Percentiles rank a stretch among this genome's conserved stretches.
Conservation (phyloP, 2,797 vertebrate species). For the Channallabes apus region DNA sequence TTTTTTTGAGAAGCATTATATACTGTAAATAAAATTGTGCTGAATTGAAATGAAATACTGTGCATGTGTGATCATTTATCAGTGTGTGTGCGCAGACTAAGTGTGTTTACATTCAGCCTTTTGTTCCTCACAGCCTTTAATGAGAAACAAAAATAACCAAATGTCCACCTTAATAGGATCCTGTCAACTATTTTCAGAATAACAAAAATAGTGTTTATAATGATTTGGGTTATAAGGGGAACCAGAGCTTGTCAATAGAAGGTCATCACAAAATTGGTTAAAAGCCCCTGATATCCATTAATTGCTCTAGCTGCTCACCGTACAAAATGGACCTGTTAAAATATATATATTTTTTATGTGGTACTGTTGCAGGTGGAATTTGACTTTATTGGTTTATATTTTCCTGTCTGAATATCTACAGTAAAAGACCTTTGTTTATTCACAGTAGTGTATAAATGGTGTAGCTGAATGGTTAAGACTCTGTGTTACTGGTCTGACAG, state of each 20-base stretch:
- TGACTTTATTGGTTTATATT: not conserved
- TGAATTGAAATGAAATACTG: not conserved
- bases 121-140: not conserved
- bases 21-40: too few species aligned
- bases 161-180: not conserved
- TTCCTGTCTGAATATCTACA: not conserved
- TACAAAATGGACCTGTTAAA: not conserved
- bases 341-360: not conserved
- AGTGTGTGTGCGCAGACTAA: not conserved
- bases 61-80: conserved; percentile 3
- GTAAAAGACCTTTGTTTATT: not conserved
- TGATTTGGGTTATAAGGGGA: not conserved
- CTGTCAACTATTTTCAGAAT: conserved; percentile 1
- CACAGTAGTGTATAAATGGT: not conserved
- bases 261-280: not conserved
- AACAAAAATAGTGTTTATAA: not conserved
- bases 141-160: not conserved
- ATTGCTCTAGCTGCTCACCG: not conserved
- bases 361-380: not conserved
- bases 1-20: too few species aligned
- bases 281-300: not conserved
- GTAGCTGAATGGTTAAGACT: too few species aligned
- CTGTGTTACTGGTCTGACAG: too few species aligned
- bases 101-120: not conserved
- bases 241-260: not conserved